Evolutionary conservation across 2,888 invertebrate genomes (phyloP).

Genomic region (Sarcophaga subvicina): DNA sequence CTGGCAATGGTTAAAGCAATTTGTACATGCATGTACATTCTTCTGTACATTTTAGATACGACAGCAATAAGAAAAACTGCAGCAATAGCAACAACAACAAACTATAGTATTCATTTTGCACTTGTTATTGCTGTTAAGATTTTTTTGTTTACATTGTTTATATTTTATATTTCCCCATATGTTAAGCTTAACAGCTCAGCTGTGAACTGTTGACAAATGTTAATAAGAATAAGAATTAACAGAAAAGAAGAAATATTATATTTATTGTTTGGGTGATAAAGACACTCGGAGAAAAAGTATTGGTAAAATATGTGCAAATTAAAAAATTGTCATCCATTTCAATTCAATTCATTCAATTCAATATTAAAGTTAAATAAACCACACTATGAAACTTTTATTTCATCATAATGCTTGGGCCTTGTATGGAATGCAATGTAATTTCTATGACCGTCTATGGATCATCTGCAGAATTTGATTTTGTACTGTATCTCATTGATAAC

Average conservation of each 20-base stretch:
- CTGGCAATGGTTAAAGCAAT: not conserved
- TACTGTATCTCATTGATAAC: too few relatives aligned
- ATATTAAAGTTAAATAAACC: too few relatives aligned
- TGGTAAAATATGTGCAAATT: not conserved
- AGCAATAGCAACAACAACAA: not conserved
- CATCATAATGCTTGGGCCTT: too few relatives aligned
- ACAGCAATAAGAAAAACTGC: not conserved
- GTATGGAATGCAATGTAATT: too few relatives aligned
- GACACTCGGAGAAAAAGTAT: constrained; percentile 2
- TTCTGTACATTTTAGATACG: not conserved
- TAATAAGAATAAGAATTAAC: not conserved
- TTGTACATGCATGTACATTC: not conserved
- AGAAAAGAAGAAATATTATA: not conserved
- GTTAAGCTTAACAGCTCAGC: constrained; percentile 12
- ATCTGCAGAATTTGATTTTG: too few relatives aligned
- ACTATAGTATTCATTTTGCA: constrained; percentile 16
- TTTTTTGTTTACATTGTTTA: not conserved
- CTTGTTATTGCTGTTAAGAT: constrained; percentile 18
- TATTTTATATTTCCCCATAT: constrained; percentile 11
- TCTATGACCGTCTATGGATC: too few relatives aligned
- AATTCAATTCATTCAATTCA: too few relatives aligned
- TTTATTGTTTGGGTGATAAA: not conserved
- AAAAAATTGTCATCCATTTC: not conserved
- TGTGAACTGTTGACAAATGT: not conserved
- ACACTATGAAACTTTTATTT: too few relatives aligned